Evolutionary conservation across 2,113 vertebrate species (phyloP).

Genomic region (Bungarus multicinctus): DNA sequence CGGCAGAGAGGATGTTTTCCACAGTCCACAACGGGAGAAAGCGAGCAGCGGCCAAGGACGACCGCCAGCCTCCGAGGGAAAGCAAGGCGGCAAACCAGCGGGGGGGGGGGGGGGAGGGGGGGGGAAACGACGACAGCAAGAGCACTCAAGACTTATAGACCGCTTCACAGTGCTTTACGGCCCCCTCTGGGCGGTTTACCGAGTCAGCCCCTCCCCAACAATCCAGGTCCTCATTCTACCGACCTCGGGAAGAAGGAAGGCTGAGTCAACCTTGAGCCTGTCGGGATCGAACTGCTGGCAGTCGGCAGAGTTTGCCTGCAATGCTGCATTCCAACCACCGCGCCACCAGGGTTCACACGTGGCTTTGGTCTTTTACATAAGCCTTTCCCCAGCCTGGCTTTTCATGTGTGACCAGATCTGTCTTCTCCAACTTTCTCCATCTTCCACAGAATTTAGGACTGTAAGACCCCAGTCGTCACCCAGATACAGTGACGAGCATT

Average conservation of each 20-base stretch:
- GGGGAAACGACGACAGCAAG: neutral
- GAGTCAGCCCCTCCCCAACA: neutral
- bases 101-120: accelerated
- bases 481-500: neutral
- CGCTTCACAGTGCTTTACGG: neutral
- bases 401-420: neutral
- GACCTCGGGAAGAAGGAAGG: neutral
- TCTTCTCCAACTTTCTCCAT: neutral
- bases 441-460: neutral
- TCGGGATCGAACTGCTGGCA: neutral
- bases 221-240: neutral
- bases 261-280: neutral
- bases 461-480: neutral
- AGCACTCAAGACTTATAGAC: neutral
- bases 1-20: constrained; percentile 24
- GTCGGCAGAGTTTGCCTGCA: neutral
- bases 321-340: neutral
- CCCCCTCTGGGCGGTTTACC: neutral
- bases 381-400: neutral
- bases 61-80: neutral
- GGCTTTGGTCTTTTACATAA: neutral
- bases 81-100: neutral
- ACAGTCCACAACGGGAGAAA: neutral
- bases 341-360: neutral
- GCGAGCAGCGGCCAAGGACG: neutral